A percentile compares a stretch with the other conserved stretches of the same genome.
These are phyloP conservation scores for Ceramica pisi DNA, from an alignment of 2,888 invertebrate species.

Conservation along the genomic window DNA sequence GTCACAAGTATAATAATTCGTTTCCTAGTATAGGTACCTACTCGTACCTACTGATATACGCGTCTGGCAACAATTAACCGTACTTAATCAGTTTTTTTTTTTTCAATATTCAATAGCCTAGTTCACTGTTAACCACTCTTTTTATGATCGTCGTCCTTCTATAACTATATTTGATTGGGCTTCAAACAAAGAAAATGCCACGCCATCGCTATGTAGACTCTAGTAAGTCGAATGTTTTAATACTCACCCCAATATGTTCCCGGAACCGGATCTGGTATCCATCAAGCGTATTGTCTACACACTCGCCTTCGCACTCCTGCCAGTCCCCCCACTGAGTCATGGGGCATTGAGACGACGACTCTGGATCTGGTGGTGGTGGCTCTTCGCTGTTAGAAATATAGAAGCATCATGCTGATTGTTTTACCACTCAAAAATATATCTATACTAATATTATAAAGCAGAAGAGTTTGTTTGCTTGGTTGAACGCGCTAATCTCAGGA, in stretches of 20 bases:
- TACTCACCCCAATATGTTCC: slow-evolving; percentile 73
- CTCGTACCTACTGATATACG: too few relatives aligned
- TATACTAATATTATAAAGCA: too few relatives aligned
- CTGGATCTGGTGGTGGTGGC: slow-evolving; percentile 72
- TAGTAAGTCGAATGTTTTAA: background rate
- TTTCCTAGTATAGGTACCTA: background rate
- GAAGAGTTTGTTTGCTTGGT: too few relatives aligned
- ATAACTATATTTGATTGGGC: too few relatives aligned
- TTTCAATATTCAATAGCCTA: too few relatives aligned
- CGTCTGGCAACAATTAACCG: too few relatives aligned
- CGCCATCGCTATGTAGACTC: too few relatives aligned
- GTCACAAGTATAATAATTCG: background rate
- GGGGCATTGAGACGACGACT: slow-evolving; percentile 75
- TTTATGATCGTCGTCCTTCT: background rate
- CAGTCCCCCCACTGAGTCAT: slow-evolving; percentile 84
- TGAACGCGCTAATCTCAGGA: too few relatives aligned
- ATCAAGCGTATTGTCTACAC: slow-evolving; percentile 71
- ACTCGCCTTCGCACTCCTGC: slow-evolving; percentile 80
- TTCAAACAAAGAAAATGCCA: too few relatives aligned
- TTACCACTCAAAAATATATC: too few relatives aligned
- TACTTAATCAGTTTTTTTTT: too few relatives aligned
- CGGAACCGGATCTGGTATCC: slow-evolving; percentile 80
- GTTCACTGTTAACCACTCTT: too few relatives aligned
- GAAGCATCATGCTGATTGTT: background rate
- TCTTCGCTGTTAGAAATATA: slow-evolving; percentile 69